Evolutionary conservation across 2,888 invertebrate genomes (phyloP), one percentile per base, ranked within the genome.

Genomic region (Agriotes lineatus): DNA sequence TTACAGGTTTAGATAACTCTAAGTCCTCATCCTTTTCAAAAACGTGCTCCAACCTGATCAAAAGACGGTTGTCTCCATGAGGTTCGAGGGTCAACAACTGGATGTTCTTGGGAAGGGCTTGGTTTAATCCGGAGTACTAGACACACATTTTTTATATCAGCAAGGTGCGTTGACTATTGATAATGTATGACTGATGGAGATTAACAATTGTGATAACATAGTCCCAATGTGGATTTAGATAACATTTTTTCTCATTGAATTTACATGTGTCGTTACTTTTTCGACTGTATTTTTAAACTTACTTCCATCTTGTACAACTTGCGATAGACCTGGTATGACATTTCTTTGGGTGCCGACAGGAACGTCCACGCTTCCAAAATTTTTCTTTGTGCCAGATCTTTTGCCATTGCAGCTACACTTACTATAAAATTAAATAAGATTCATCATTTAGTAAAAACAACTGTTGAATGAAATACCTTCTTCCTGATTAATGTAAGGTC

Each of bases 31-130:
- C 83, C 16, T 84, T 85, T 72, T 91, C 91, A 58, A 91, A 86
- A 70, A 91, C 87, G 80, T 96, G 93, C 76, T 96, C 96, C 0
- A 96, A 81, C 14, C 95, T 87, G 0, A 96, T 74, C 6, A 96
- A 83, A 1, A 93, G 68, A 9, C 86, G 85, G 0, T 84, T 81
- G 25, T 72, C 71, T 0, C 84, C 83, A 91, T 92, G 93, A 0
- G 93, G 93, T 76, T 95, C 95, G 44, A 95, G 77, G 0, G 94
- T 94, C 4, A 96, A 82, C 39, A 96, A 82, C 77, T 94, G 91
- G 0, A 95, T 83, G 39, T 25, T 25, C 7, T 25, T 25, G 3
- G 25, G 25, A 25, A 25, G 25, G 25, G 25, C 25, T 5, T 7
- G 74, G 0, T 85, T 74, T 3, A 91, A 74, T 4, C 87, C 89